Evolutionary conservation across 2,888 invertebrate genomes (phyloP).

Genomic region (Nipponacmea schrenckii): DNA sequence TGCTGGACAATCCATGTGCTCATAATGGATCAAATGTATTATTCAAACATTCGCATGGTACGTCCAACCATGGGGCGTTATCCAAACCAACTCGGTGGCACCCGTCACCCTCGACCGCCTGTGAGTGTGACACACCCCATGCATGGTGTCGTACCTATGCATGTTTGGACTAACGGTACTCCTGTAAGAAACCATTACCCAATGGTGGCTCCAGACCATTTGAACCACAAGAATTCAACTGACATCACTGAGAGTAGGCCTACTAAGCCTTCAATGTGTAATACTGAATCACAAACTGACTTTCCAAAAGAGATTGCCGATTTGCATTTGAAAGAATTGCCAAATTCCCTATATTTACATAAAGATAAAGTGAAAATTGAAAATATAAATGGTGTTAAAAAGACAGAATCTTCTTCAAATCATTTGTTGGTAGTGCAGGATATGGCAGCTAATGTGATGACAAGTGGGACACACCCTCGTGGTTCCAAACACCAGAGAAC

Average conservation of each 20-base stretch:
- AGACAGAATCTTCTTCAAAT: background rate
- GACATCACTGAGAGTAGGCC: background rate
- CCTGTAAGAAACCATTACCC: too few species aligned
- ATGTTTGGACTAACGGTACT: too few species aligned
- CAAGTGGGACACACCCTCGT: background rate
- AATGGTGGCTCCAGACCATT: too few species aligned
- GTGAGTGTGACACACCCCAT: too few species aligned
- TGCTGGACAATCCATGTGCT: too few species aligned
- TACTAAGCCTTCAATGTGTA: background rate
- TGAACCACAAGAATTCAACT: too few species aligned
- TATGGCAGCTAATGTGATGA: background rate
- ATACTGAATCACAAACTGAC: background rate
- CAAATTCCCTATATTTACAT: background rate
- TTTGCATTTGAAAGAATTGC: slow-evolving; percentile 1
- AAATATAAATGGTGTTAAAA: background rate
- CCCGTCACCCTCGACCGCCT: too few species aligned
- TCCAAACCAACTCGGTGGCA: too few species aligned
- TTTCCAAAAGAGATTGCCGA: slow-evolving; percentile 1
- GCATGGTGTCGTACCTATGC: too few species aligned
- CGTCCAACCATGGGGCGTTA: too few species aligned
- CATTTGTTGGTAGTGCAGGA: background rate
- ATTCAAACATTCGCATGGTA: too few species aligned
- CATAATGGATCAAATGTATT: too few species aligned
- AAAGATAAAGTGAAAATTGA: background rate
- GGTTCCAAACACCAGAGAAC: background rate